These are phyloP conservation scores for Hafferia zeledoni DNA, from an alignment of 2,797 vertebrate genomes.

Conservation along the genomic window DNA sequence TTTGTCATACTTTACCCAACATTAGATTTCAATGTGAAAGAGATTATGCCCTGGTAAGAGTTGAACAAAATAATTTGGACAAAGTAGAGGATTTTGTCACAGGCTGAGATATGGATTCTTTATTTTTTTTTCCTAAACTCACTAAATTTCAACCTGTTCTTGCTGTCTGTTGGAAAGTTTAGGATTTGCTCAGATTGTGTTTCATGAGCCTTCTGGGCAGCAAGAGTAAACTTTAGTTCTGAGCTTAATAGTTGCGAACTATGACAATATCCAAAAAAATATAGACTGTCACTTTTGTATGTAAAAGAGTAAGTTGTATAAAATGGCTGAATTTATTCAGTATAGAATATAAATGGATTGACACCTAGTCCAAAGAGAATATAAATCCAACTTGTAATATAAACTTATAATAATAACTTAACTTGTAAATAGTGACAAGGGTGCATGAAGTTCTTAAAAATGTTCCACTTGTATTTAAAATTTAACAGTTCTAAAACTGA, in stretches of 20 bases:
- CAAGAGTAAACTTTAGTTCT: neutral
- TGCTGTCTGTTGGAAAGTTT: neutral
- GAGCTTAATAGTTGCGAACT: slow-evolving; percentile 1
- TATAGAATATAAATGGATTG: slow-evolving; percentile 22
- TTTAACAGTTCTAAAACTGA: neutral
- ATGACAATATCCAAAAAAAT: slow-evolving; percentile 28
- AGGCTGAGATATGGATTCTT: neutral
- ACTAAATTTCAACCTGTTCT: neutral
- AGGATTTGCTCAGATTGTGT: neutral
- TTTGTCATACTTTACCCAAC: neutral
- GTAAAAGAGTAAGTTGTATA: slow-evolving; percentile 24
- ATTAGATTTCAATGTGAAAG: neutral
- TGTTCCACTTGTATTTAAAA: slow-evolving; percentile 35
- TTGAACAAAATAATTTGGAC: neutral
- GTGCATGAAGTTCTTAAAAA: slow-evolving; percentile 56
- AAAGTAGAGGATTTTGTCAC: neutral
- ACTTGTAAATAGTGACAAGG: slow-evolving; percentile 47
- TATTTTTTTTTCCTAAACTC: neutral
- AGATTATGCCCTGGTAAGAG: neutral
- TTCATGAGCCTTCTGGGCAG: neutral
- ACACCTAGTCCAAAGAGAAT: slow-evolving; percentile 36
- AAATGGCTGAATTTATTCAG: slow-evolving; percentile 3
- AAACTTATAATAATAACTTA: slow-evolving; percentile 9
- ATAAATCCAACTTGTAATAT: slow-evolving; percentile 48
- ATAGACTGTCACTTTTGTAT: slow-evolving; percentile 8